A percentile compares a stretch with the other conserved stretches of the same genome.
Evolutionary conservation across 2,113 vertebrate genomes (phyloP).

Genomic region (Lophius piscatorius): DNA sequence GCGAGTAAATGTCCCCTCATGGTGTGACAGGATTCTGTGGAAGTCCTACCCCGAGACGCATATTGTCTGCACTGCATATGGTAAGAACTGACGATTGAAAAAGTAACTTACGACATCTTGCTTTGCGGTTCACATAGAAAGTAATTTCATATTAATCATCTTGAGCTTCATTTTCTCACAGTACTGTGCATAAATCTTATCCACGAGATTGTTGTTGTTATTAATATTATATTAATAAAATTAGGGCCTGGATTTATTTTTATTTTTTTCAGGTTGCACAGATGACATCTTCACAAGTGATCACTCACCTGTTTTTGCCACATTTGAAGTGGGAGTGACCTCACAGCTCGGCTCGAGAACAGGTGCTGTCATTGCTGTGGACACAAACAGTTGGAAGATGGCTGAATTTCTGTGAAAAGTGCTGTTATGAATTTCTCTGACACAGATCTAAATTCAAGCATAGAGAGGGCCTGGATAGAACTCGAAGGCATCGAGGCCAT

Average conservation of each 20-base stretch:
- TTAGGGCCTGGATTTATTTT: background rate
- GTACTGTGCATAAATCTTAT: conserved; percentile 14
- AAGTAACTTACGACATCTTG: background rate
- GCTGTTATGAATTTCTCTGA: conserved; percentile 1
- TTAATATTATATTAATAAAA: background rate
- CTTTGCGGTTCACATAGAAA: conserved; percentile 45
- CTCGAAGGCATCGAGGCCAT: conserved; percentile 86
- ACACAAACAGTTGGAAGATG: background rate
- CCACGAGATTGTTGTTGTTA: background rate
- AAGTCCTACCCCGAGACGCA: conserved; percentile 88
- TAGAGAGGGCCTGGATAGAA: conserved; percentile 83
- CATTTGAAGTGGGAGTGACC: conserved; percentile 86
- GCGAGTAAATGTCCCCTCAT: conserved; percentile 86
- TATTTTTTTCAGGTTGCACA: conserved; percentile 81
- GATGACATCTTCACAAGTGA: conserved; percentile 90
- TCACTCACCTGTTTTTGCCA: conserved; percentile 90
- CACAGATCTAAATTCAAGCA: conserved; percentile 65
- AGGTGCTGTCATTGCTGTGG: conserved; percentile 73
- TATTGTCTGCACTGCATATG: conserved; percentile 84
- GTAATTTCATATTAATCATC: conserved; percentile 60
- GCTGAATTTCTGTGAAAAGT: conserved; percentile 1
- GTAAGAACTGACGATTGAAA: conserved; percentile 63
- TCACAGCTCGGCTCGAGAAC: conserved; percentile 79
- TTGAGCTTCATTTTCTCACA: conserved; percentile 11
- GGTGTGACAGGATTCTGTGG: conserved; percentile 90